A percentile compares a stretch with the other conserved stretches of the same genome.
Evolutionary conservation across 2,797 vertebrate species (phyloP).

Genomic region (Schizopygopsis malacanthus): DNA sequence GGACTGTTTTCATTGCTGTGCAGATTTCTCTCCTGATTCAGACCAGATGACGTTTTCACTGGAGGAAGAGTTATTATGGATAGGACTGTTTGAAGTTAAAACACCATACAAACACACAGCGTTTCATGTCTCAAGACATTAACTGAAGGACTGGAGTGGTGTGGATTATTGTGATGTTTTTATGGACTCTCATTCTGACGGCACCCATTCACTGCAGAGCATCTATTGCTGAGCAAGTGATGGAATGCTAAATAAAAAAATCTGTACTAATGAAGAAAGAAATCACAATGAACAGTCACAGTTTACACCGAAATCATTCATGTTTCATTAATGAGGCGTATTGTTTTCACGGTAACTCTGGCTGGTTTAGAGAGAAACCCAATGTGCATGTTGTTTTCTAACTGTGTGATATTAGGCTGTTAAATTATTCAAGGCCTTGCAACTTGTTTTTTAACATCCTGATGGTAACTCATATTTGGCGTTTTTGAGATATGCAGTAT

Average conservation of each 20-base stretch:
- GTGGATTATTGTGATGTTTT: neutral
- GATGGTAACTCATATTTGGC: constrained; percentile 29
- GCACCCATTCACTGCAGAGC: neutral
- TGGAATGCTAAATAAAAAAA: neutral
- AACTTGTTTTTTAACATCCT: constrained; percentile 2
- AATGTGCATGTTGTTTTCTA: neutral
- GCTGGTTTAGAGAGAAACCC: neutral
- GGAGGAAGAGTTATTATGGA: too few species aligned
- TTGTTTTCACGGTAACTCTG: neutral
- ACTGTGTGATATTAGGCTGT: constrained; percentile 31
- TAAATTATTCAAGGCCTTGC: constrained; percentile 53
- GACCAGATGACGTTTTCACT: neutral
- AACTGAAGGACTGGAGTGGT: too few species aligned
- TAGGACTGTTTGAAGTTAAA: too few species aligned
- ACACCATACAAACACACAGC: too few species aligned
- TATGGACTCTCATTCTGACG: neutral
- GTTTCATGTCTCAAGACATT: too few species aligned
- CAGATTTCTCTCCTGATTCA: neutral
- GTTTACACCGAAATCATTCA: neutral
- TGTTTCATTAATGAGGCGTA: neutral
- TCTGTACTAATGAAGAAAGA: neutral
- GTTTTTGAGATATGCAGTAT: constrained; percentile 12
- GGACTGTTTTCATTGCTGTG: too few species aligned
- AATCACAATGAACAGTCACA: neutral
- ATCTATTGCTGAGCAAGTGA: neutral